A percentile compares a stretch with the other conserved stretches of the same genome.
phyloP scores from a whole-genome alignment of 2,113 vertebrate genomes.

The Datnioides undecimradiatus region DNA sequence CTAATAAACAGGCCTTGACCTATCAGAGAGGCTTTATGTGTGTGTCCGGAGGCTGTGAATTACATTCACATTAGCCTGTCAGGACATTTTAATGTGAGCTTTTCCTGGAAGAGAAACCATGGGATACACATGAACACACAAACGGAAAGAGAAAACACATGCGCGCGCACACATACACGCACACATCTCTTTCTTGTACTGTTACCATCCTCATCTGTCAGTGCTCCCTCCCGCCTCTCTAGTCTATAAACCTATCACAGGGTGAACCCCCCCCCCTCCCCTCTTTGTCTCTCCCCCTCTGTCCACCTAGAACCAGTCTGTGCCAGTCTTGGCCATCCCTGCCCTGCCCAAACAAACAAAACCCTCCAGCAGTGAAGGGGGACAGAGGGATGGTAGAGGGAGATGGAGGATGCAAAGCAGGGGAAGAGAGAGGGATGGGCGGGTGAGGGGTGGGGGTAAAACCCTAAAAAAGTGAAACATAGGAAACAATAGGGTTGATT shows the following conservation, averaged over 20 bases:
- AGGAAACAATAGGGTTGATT: constrained; percentile 37
- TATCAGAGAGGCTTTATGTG: constrained; percentile 43
- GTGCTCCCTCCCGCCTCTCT: not conserved
- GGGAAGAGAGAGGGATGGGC: not conserved
- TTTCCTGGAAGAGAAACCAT: constrained; percentile 71
- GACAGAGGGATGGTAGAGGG: constrained; percentile 34
- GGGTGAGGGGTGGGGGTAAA: not conserved
- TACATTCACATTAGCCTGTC: constrained; percentile 55
- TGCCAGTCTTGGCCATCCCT: constrained; percentile 81
- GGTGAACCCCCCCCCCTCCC: constrained; percentile 33
- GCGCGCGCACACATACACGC: no score
- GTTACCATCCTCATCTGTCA: constrained; percentile 67
- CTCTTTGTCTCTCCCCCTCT: constrained; percentile 28
- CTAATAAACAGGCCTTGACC: constrained; percentile 16
- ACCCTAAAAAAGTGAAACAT: constrained; percentile 26
- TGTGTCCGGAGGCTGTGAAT: constrained; percentile 56
- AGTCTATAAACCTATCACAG: constrained; percentile 71
- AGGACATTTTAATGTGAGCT: constrained; percentile 68
- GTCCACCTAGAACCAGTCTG: constrained; percentile 84
- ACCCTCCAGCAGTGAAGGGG: constrained; percentile 48
- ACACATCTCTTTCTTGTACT: constrained; percentile 23
- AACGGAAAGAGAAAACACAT: constrained; percentile 19
- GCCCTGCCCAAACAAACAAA: constrained; percentile 76
- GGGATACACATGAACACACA: constrained; percentile 63
- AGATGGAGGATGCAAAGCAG: constrained; percentile 29